These are phyloP conservation scores for Atethmia centrago DNA, from an alignment of 2,888 invertebrate species.

Conservation along the genomic window DNA sequence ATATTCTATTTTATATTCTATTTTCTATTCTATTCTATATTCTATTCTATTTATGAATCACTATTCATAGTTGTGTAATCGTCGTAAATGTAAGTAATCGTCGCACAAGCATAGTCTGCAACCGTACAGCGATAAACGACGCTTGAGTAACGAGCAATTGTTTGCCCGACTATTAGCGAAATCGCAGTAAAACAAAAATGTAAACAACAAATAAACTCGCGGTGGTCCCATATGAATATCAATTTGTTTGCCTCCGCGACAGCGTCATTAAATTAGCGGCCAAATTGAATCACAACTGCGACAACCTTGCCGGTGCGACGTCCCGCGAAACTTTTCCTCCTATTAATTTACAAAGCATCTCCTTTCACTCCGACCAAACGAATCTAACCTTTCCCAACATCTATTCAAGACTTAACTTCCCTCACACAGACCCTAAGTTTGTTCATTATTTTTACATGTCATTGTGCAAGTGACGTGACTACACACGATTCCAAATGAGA, in stretches of 20 bases:
- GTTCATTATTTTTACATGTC: constrained; percentile 91
- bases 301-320: constrained; percentile 88
- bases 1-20: too few relatives aligned
- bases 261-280: constrained; percentile 90
- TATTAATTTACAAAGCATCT: constrained; percentile 90
- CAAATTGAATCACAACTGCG: constrained; percentile 91
- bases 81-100: constrained; percentile 14
- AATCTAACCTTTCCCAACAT: constrained; percentile 76
- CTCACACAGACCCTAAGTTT: constrained; percentile 80
- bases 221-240: constrained; percentile 90
- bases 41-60: too few relatives aligned
- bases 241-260: constrained; percentile 88
- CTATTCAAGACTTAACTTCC: constrained; percentile 80
- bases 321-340: constrained; percentile 90
- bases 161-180: constrained; percentile 71
- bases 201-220: constrained; percentile 82
- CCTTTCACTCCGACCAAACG: constrained; percentile 71
- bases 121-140: constrained; percentile 38
- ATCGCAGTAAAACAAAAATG: constrained; percentile 74
- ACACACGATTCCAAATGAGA: constrained; percentile 76
- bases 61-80: constrained; percentile 1
- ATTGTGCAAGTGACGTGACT: constrained; percentile 89
- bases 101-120: constrained; percentile 38
- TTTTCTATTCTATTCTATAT: too few relatives aligned
- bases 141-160: constrained; percentile 59